phyloP scores from a whole-genome alignment of 2,113 vertebrate genomes.

The Mastomys natalensis region DNA sequence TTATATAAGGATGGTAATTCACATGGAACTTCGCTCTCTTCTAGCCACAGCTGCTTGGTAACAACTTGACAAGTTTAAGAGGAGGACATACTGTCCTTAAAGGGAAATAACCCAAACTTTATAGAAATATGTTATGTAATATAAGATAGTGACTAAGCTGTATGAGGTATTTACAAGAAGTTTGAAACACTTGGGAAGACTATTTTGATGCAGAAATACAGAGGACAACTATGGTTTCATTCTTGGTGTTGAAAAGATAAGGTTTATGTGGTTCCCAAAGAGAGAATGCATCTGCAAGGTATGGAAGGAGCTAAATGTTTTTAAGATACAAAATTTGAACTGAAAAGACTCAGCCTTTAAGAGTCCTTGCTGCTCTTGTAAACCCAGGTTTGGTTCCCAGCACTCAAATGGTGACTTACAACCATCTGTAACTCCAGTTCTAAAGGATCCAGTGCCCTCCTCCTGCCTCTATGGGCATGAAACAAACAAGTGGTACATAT shows the following conservation, averaged over 20 bases:
- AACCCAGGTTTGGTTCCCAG: neutral
- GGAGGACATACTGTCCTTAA: neutral
- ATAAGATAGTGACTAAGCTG: neutral
- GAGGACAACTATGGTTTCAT: neutral
- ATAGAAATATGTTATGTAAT: neutral
- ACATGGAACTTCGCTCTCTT: neutral
- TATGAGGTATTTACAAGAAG: neutral
- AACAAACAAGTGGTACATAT: neutral
- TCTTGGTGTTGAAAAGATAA: neutral
- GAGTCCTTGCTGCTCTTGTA: neutral
- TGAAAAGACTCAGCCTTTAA: neutral
- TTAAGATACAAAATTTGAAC: neutral
- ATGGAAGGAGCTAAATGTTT: neutral
- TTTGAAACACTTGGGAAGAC: neutral
- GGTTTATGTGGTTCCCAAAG: neutral
- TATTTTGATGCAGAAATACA: neutral
- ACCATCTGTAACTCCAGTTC: neutral
- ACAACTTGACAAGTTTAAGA: slow-evolving; percentile 25
- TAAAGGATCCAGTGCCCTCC: neutral
- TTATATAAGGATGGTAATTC: neutral
- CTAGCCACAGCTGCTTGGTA: slow-evolving; percentile 12
- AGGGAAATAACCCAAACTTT: neutral
- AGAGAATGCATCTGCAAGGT: slow-evolving; percentile 10
- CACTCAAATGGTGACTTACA: neutral
- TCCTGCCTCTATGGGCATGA: neutral